A percentile compares a stretch with the other conserved stretches of the same genome.
Conservation (phyloP, 2,113 vertebrate genomes). For the Eudyptes chrysolophus region DNA sequence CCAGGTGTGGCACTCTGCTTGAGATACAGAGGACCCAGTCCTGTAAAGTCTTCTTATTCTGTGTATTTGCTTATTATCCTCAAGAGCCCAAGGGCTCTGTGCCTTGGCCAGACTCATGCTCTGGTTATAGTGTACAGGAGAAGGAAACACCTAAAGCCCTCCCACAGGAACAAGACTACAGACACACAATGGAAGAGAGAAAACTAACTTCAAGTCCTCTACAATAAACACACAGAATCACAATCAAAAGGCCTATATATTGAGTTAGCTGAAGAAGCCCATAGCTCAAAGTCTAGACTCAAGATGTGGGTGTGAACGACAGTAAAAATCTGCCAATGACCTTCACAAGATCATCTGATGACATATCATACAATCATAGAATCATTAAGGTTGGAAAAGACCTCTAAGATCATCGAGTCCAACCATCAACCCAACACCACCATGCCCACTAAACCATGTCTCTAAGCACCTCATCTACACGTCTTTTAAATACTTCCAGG, state of each 20-base stretch:
- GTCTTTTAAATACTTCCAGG: too few relatives aligned
- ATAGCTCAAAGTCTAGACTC: not conserved
- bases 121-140: not conserved
- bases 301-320: not conserved
- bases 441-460: too few relatives aligned
- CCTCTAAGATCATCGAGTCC: too few relatives aligned
- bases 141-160: not conserved
- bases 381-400: too few relatives aligned
- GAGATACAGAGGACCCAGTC: not conserved
- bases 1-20: not conserved
- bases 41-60: not conserved
- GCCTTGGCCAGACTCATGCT: not conserved
- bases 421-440: too few relatives aligned
- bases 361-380: not conserved
- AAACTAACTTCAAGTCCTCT: not conserved
- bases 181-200: not conserved
- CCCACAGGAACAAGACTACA: not conserved
- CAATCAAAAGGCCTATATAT: not conserved
- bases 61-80: not conserved
- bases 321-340: not conserved
- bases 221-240: not conserved
- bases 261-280: not conserved
- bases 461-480: too few relatives aligned
- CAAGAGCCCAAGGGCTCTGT: not conserved
- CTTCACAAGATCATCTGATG: not conserved